Evolutionary conservation across 2,888 invertebrate species (phyloP), one percentile per base, ranked within the genome.

Genomic region (Acanthococcus lagerstroemiae): DNA sequence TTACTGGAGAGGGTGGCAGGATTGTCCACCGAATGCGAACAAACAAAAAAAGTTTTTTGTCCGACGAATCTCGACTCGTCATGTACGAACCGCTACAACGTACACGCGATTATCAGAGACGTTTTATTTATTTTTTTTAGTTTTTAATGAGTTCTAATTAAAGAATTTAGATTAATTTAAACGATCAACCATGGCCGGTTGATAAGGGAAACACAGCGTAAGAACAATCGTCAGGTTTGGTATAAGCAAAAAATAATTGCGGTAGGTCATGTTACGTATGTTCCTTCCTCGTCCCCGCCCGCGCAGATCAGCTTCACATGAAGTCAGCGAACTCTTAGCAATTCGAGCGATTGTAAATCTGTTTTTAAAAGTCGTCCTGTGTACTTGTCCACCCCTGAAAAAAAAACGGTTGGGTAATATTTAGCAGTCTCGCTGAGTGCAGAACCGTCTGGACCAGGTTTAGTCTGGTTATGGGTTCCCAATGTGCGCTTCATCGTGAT

Each of bases 351-450:
- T 61, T 61, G 61, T 61, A 61, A 61, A 61, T 61, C 61, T 61
- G 61, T 61, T 61, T 61, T 61, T 48, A 61, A 55, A 61, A 61
- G 61, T 61, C 61, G 61, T 61, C 61, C 61, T 61, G 61, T 46
- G 61, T 61, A 61, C 61, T 61, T 61, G 61, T 61, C 61, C 61
- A 61, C 61, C 61, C 61, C 61, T 61, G 61, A 61, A 61, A 61
- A 48, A 50, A 60, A 61, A 61, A 61, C 50, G 61, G 50, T 61
- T 50, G 61, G 48, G 61, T 61, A 61, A 61, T 61, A 61, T 61
- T 61, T 61, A 61, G 61, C 48, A 61, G 61, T 61, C 61, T 61
- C 61, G 61, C 48, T 21, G 52, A 61, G 48, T 48, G 50, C 27
- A 61, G 24, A 61, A 61, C 61, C 30, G 61, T 61, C 61, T 61